Evolutionary conservation across 2,113 vertebrate genomes (phyloP).

Genomic region (Dermatemys mawii): DNA sequence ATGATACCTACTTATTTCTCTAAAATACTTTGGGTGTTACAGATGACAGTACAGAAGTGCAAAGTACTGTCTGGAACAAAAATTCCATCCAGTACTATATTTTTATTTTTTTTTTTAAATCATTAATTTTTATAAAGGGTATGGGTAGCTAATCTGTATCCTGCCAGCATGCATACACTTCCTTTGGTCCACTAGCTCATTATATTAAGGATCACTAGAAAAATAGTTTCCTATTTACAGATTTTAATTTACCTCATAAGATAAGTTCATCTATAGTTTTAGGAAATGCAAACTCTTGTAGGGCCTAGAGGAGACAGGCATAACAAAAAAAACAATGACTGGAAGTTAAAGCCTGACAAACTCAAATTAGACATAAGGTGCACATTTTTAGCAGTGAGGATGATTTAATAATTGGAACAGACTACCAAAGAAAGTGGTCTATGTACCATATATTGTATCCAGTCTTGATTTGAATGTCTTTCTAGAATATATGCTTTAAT

Average conservation of each 20-base stretch:
- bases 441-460: not conserved
- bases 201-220: too few relatives aligned
- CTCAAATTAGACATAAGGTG: not conserved
- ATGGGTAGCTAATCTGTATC: not conserved
- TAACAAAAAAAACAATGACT: not conserved
- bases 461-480: not conserved
- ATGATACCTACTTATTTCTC: fast-evolving
- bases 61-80: not conserved
- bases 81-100: not conserved
- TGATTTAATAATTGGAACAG: not conserved
- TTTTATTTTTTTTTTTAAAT: not conserved
- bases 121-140: not conserved
- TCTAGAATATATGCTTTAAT: not conserved
- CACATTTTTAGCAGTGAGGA: fast-evolving
- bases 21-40: fast-evolving
- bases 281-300: not conserved
- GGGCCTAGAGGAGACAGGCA: not conserved
- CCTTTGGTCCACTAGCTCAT: fast-evolving
- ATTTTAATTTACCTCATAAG: fast-evolving
- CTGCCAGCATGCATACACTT: not conserved
- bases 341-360: not conserved
- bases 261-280: not conserved
- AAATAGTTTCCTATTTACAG: not conserved
- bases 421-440: fast-evolving
- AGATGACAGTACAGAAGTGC: not conserved